These are phyloP conservation scores for Arctopsyche grandis DNA, from an alignment of 1,140 invertebrate genomes.

Conservation along the genomic window DNA sequence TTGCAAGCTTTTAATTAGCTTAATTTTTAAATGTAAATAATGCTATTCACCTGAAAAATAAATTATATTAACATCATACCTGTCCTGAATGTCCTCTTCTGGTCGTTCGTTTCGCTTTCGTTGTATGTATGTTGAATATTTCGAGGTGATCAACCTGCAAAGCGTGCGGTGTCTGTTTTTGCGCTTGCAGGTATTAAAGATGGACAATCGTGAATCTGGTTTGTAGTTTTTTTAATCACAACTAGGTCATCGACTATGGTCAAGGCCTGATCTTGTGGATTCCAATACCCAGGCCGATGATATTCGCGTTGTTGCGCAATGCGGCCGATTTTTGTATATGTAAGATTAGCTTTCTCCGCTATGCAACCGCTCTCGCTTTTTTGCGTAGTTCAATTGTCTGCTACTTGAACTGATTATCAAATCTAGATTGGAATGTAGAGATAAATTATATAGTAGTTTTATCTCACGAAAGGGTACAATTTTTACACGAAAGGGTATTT, in stretches of 20 bases:
- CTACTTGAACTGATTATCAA: background rate
- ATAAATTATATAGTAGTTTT: no score
- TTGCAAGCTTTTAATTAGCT: no score
- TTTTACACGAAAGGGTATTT: no score
- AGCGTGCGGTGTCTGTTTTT: background rate
- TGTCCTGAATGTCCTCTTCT: no score
- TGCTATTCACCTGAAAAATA: no score
- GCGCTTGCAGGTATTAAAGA: background rate
- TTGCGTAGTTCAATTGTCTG: background rate
- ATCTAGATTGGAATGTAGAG: no score
- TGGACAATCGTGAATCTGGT: no score
- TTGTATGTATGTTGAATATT: background rate
- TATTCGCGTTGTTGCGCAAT: background rate
- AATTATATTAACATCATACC: no score
- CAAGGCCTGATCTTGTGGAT: background rate
- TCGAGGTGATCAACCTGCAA: background rate
- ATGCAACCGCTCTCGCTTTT: background rate
- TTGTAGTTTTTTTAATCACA: background rate
- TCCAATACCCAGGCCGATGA: background rate
- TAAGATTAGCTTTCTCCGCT: background rate
- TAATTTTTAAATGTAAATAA: no score
- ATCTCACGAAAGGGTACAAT: no score
- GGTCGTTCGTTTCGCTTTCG: no score
- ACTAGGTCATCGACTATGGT: background rate
- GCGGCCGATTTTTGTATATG: background rate